These are phyloP conservation scores for Calcarius lapponicus DNA, from an alignment of 2,797 vertebrate genomes.

Conservation along the genomic window DNA sequence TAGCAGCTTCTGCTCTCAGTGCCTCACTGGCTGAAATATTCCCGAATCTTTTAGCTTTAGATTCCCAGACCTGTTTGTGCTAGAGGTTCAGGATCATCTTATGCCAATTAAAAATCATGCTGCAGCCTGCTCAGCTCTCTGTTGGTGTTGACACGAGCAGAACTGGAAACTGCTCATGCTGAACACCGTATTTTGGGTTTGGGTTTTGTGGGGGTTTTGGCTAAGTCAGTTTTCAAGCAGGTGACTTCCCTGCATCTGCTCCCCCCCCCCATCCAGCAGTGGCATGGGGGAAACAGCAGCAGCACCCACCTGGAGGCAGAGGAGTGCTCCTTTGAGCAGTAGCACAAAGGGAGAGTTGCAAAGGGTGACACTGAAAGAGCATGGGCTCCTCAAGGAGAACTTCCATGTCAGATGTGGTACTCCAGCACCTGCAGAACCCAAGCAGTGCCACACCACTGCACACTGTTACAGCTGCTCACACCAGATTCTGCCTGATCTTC, in stretches of 20 bases:
- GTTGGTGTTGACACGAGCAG: neutral
- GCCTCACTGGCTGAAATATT: neutral
- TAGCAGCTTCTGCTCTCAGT: neutral
- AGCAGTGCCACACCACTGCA: neutral
- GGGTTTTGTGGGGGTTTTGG: neutral
- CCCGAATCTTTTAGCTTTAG: neutral
- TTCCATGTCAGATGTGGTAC: neutral
- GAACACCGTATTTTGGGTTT: neutral
- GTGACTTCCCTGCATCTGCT: neutral
- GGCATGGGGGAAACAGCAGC: neutral
- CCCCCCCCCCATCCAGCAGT: neutral
- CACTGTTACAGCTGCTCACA: neutral
- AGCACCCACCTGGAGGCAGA: neutral
- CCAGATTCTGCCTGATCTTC: neutral
- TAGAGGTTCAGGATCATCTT: neutral
- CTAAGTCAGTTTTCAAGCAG: neutral
- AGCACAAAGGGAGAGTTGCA: neutral
- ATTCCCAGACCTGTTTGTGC: neutral
- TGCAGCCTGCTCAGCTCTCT: neutral
- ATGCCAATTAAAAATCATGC: neutral
- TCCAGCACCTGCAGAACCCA: neutral
- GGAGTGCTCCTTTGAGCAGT: neutral
- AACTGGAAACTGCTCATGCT: neutral
- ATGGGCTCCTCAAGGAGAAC: rapidly evolving
- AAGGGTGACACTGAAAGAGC: neutral